A percentile compares a stretch with the other conserved stretches of the same genome.
phyloP scores from a whole-genome alignment of 2,797 vertebrate species.

The Peromyscus attwateri region DNA sequence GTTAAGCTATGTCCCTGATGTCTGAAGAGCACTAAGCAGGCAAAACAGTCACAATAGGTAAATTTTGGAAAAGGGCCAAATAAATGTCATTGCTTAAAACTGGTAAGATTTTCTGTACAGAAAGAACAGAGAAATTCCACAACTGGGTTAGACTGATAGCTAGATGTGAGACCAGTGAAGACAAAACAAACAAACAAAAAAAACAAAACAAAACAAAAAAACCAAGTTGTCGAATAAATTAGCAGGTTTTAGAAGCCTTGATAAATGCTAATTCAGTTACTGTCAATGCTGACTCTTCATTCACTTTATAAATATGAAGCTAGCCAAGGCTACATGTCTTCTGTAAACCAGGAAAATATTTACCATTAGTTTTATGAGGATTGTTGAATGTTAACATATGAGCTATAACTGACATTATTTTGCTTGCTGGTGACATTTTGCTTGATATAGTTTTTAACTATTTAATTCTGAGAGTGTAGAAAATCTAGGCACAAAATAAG shows the following conservation, averaged over 20 bases:
- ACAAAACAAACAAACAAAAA: no score
- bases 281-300: neutral
- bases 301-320: neutral
- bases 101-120: neutral
- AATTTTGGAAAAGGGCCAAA: neutral
- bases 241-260: neutral
- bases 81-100: neutral
- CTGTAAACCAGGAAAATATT: neutral
- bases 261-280: neutral
- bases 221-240: neutral
- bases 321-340: neutral
- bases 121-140: neutral
- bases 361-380: neutral
- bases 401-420: neutral
- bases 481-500: neutral
- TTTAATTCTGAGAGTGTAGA: slow-evolving; percentile 13
- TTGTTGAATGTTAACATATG: neutral
- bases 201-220: no score
- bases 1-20: neutral
- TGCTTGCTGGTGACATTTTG: neutral
- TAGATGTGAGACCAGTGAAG: neutral
- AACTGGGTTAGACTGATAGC: neutral
- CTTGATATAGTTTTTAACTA: neutral
- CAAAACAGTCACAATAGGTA: neutral
- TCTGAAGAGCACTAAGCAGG: neutral